These are phyloP conservation scores for Eucidaris tribuloides DNA, from an alignment of 35 echinoderm and acorn worm species.

Conservation along the genomic window DNA sequence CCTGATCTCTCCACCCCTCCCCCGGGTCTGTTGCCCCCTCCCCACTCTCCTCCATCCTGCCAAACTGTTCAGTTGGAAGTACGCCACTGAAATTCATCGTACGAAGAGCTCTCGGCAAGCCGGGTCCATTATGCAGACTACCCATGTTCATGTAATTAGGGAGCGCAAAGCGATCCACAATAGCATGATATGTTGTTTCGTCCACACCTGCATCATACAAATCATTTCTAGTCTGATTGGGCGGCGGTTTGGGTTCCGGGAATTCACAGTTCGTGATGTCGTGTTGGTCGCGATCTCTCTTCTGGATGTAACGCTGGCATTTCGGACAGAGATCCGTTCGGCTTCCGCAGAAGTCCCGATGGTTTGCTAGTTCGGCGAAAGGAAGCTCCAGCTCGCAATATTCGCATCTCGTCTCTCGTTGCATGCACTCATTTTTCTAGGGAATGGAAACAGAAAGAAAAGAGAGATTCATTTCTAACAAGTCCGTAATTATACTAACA, in stretches of 20 bases:
- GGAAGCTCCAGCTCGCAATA: conserved; percentile 86
- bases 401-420: conserved; percentile 56
- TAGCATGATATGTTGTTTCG: neutral
- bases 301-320: conserved; percentile 70
- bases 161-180: neutral
- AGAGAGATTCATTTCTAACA: too few relatives aligned
- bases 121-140: neutral
- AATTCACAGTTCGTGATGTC: conserved; percentile 43
- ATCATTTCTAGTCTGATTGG: neutral
- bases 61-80: too few relatives aligned
- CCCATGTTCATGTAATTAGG: neutral
- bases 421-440: conserved; percentile 54
- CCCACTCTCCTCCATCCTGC: too few relatives aligned
- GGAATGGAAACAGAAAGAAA: too few relatives aligned
- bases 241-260: neutral
- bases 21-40: neutral
- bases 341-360: conserved; percentile 83
- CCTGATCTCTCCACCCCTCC: too few relatives aligned
- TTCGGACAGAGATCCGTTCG: conserved; percentile 77
- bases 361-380: conserved; percentile 51
- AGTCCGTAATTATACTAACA: too few relatives aligned
- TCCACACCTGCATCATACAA: neutral
- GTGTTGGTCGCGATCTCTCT: conserved; percentile 62
- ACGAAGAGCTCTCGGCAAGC: too few relatives aligned
- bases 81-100: too few relatives aligned